phyloP scores from a whole-genome alignment of 1,140 invertebrate genomes.

The Trichomalopsis sarcophagae region DNA sequence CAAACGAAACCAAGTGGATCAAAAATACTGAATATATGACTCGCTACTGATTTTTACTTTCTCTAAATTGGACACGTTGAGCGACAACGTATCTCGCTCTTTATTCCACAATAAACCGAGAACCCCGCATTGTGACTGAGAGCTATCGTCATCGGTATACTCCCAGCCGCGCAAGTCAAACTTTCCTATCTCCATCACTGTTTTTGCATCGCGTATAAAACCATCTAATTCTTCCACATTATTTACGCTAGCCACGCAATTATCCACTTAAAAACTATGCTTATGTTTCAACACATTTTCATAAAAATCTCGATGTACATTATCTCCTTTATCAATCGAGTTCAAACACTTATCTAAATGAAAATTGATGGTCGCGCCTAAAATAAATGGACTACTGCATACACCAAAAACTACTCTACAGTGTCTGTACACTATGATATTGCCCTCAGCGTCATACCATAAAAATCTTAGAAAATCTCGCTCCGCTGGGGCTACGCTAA shows the following conservation, averaged over 20 bases:
- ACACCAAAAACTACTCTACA: slow-evolving; percentile 55
- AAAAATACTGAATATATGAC: no score
- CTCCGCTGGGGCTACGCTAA: no score
- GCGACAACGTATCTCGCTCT: background rate
- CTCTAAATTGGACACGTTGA: background rate
- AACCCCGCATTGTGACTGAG: background rate
- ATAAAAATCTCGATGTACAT: background rate
- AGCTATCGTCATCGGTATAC: background rate
- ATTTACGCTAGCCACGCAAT: background rate
- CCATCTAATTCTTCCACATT: background rate
- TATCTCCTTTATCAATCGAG: background rate
- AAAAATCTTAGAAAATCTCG: background rate
- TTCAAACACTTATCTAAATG: slow-evolving; percentile 26
- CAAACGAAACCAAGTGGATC: no score
- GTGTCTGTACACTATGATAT: slow-evolving; percentile 40
- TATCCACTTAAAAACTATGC: no score
- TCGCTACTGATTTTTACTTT: background rate
- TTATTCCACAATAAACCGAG: slow-evolving; percentile 15
- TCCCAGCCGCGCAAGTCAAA: slow-evolving; percentile 37
- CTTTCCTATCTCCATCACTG: background rate
- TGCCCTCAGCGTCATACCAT: background rate
- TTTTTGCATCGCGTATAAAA: background rate
- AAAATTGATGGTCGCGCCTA: background rate
- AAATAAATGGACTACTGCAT: slow-evolving; percentile 41
- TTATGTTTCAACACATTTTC: no score